Evolutionary conservation across 2,888 invertebrate genomes (phyloP), one percentile per base, ranked within the genome.

Genomic region (Phorcus lineatus): DNA sequence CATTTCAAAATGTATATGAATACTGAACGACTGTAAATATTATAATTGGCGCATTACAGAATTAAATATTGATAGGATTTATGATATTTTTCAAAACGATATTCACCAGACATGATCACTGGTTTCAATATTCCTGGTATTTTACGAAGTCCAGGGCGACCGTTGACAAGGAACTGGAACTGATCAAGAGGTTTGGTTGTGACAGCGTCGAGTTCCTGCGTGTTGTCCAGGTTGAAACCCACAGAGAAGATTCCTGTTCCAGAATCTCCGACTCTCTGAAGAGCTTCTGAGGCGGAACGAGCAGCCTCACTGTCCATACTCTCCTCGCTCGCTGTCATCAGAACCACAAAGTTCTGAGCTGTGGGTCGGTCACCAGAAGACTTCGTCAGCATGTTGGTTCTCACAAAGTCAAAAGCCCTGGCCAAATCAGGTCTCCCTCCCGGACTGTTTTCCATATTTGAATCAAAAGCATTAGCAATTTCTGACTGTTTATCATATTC

Each of bases 161-260:
- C 75, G 28, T 81, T 62, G 28, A 87, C 82, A 3, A 85, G 53
- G 19, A 82, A 75, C 70, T 85, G 79, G 75, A 85, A 88, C 53
- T 86, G 86, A 6, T 67, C 66, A 0, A 84, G 81, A 0, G 86
- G 86, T 66, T 88, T 80, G 31, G 87, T 87, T 7, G 91, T 86
- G 24, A 89, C 85, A 7, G 84, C 86, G 19, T 88, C 82, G 13
- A 90, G 79, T 53, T 88, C 89, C 2, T 80, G 74, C 2, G 81
- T 77, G 67, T 87, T 82, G 9, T 81, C 75, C 11, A 86, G 67
- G 17, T 88, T 88, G 11, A 90, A 85, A 0, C 90, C 91, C 57
- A 91, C 86, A 31, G 87, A 85, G 80, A 87, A 90, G 78, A 89
- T 84, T 24, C 86, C 84, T 6, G 87, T 85, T 0, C 89, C 89